Percentiles rank a stretch among this genome's conserved stretches.
Evolutionary conservation across 2,113 vertebrate species (phyloP).

Genomic region (Azemiops feae): DNA sequence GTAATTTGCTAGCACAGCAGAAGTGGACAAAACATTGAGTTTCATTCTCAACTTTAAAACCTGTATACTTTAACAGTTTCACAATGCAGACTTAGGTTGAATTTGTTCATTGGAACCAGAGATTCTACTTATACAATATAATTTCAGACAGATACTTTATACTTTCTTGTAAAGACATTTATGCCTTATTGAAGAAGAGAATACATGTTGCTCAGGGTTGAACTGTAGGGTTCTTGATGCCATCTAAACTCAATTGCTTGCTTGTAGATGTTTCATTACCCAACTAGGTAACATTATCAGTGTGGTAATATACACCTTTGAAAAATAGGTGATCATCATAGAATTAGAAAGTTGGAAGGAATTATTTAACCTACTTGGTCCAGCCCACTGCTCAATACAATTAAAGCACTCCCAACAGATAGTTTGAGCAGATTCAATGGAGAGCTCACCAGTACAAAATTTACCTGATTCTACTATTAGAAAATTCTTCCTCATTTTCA

Average conservation of each 20-base stretch:
- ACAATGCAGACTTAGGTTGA: background rate
- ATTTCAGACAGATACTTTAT: background rate
- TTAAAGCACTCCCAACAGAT: background rate
- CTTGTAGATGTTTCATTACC: background rate
- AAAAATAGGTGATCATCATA: background rate
- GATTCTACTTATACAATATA: background rate
- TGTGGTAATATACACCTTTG: background rate
- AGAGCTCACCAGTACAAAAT: background rate
- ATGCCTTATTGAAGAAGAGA: background rate
- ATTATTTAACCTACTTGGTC: background rate
- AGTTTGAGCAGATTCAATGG: background rate
- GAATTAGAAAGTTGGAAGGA: background rate
- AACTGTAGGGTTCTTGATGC: background rate
- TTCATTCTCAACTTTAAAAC: too few species aligned
- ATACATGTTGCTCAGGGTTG: background rate
- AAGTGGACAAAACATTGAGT: background rate
- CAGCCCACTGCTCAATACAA: background rate
- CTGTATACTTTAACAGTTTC: background rate
- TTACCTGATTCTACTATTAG: too few species aligned
- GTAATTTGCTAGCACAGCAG: background rate
- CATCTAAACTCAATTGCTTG: background rate
- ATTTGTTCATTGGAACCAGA: background rate
- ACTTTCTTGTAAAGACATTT: background rate
- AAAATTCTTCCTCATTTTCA: too few species aligned
- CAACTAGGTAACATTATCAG: background rate